Percentiles rank a stretch among this genome's conserved stretches.
Evolutionary conservation across 92 coral and sea anemone species (phyloP).

Genomic region (Meandrina meandrites): DNA sequence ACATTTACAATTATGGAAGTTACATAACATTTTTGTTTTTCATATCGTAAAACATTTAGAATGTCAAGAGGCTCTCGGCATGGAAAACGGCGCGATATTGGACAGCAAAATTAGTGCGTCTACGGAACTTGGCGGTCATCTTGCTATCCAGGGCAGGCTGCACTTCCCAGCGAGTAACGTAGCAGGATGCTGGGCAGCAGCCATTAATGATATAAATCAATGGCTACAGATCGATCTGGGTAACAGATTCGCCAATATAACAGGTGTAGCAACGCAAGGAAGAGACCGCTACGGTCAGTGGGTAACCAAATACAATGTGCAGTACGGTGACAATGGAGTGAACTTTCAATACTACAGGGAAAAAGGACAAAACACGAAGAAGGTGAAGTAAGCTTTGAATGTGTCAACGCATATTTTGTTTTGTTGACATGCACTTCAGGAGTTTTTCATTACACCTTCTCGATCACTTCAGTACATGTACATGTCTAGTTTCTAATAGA

Average conservation of each 20-base stretch:
- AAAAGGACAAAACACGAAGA: no score
- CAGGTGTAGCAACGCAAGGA: neutral
- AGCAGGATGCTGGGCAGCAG: neutral
- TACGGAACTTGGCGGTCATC: neutral
- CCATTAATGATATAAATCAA: neutral
- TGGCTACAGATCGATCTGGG: neutral
- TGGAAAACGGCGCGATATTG: no score
- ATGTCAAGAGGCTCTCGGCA: neutral
- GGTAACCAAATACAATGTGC: neutral
- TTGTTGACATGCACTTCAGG: no score
- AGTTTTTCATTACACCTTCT: no score
- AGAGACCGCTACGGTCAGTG: neutral
- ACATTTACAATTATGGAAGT: no score
- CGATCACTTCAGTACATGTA: no score
- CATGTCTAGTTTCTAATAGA: no score
- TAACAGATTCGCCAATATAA: neutral
- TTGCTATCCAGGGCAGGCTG: neutral
- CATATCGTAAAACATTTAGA: neutral
- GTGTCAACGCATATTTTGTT: no score
- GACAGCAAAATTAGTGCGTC: neutral
- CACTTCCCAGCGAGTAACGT: neutral
- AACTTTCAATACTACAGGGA: neutral
- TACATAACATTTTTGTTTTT: no score
- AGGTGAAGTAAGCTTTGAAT: no score
- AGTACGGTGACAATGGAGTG: neutral